Evolutionary conservation across 2,888 invertebrate genomes (phyloP), one percentile per base, ranked within the genome.

Genomic region (Lumbricus terrestris): DNA sequence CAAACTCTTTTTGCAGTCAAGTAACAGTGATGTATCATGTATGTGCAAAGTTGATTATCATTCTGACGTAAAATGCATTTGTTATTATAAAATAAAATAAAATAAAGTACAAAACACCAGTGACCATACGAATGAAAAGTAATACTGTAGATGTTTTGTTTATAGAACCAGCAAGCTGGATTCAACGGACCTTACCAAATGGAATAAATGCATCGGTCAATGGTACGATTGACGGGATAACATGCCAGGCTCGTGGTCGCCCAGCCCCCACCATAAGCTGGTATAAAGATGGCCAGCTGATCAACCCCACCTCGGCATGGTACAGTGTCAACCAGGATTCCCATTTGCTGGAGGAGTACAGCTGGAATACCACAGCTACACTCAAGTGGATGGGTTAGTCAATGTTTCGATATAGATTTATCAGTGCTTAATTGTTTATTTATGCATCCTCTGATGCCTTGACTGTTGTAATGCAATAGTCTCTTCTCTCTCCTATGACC

Each of bases 121-220:
- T 23, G 29, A 54, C 54, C 23, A 54, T 29, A 29, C 4, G 23
- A 23, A 23, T 54, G 29, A 54, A 29, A 69, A 69, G 11, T 69
- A 69, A 69, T 69, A 69, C 29, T 69, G n/a, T 8, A 11, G 69
- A 35, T 85, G 16, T 35, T 85, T 85, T 85, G 34, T 34, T 85
- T 34, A 37, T 35, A 85, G 85, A 85, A 85, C 85, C n/a, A 35
- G 85, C 85, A 85, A 85, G 37, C 8, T 85, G 85, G 85, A 37
- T 85, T 34, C 85, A 85, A 37, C 37, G 18, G 37, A 35, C 85
- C 37, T 37, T 85, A 85, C 85, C 34, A 37, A 85, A 85, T 85
- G 37, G 37, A 37, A 35, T 37, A 85, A 37, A 85, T 23, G 85
- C 35, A 85, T 37, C 37, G 5, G 85, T 85, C 16, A 85, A 35